Evolutionary conservation across 1,140 invertebrate species (phyloP).

Genomic region (Amyelois transitella): DNA sequence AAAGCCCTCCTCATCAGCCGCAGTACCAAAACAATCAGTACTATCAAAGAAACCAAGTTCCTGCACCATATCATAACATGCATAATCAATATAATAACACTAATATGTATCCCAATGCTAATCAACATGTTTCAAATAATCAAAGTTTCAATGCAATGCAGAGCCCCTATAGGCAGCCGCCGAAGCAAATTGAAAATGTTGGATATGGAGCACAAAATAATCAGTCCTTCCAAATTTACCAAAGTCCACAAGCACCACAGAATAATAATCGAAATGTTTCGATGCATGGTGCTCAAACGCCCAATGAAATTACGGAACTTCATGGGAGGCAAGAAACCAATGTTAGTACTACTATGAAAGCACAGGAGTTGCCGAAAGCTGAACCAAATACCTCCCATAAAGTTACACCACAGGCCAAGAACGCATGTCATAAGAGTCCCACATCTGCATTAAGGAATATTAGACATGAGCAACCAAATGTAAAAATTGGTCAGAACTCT

Average conservation of each 20-base stretch:
- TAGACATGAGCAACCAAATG: conserved; percentile 62
- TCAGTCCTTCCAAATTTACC: conserved; percentile 57
- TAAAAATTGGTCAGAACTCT: conserved; percentile 52
- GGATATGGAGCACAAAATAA: conserved; percentile 38
- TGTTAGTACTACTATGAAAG: conserved; percentile 23
- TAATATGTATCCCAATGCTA: conserved; percentile 43
- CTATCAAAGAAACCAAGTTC: conserved; percentile 43
- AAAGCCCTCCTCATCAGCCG: conserved; percentile 59
- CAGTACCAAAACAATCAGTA: conserved; percentile 59
- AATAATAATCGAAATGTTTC: conserved; percentile 37
- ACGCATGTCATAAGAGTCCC: conserved; percentile 46
- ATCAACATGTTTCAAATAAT: conserved; percentile 26
- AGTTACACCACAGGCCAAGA: conserved; percentile 30
- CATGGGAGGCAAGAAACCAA: conserved; percentile 36
- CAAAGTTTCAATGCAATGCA: conserved; percentile 48
- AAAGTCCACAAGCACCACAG: conserved; percentile 52
- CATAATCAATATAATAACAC: conserved; percentile 50
- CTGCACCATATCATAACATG: conserved; percentile 34
- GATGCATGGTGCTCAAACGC: conserved; percentile 28
- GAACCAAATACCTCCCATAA: conserved; percentile 41
- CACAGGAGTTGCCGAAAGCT: conserved; percentile 23
- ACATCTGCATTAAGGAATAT: conserved; percentile 60
- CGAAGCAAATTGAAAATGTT: conserved; percentile 35
- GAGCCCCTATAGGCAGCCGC: conserved; percentile 48
- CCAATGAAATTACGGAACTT: conserved; percentile 25